phyloP scores from a whole-genome alignment of 2,888 invertebrate genomes.

The Trimorus sp. region DNA sequence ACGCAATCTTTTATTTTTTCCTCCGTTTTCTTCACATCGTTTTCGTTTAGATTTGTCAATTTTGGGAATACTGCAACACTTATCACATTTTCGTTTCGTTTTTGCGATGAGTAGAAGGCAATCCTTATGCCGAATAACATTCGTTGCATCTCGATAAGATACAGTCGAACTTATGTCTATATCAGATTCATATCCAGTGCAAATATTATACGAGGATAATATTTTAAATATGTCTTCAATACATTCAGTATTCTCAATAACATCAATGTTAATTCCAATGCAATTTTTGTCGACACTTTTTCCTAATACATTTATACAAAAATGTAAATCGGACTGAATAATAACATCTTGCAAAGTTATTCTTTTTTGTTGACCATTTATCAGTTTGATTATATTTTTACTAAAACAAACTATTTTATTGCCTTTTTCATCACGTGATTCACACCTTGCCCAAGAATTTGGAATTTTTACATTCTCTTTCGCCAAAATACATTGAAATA shows the following conservation, averaged over 20 bases:
- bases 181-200: slow-evolving; percentile 5
- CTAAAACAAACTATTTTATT: slow-evolving; percentile 13
- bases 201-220: slow-evolving; percentile 5
- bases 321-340: slow-evolving; percentile 10
- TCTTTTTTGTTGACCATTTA: neutral
- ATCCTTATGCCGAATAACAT: slow-evolving; percentile 1
- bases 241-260: neutral
- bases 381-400: neutral
- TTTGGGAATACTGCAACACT: neutral
- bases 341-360: slow-evolving; percentile 5
- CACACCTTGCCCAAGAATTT: slow-evolving; percentile 5
- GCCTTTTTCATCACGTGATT: neutral
- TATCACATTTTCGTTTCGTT: slow-evolving; percentile 1
- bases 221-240: neutral
- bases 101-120: neutral
- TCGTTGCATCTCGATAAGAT: neutral
- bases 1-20: slow-evolving; percentile 6
- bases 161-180: slow-evolving; percentile 1
- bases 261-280: slow-evolving; percentile 5
- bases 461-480: slow-evolving; percentile 1
- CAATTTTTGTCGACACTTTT: neutral
- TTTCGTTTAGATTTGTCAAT: neutral
- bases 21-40: neutral
- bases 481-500: slow-evolving; percentile 5
- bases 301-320: slow-evolving; percentile 11